Evolutionary conservation across 2,797 vertebrate genomes (phyloP).

Genomic region (Diplodus sargus): DNA sequence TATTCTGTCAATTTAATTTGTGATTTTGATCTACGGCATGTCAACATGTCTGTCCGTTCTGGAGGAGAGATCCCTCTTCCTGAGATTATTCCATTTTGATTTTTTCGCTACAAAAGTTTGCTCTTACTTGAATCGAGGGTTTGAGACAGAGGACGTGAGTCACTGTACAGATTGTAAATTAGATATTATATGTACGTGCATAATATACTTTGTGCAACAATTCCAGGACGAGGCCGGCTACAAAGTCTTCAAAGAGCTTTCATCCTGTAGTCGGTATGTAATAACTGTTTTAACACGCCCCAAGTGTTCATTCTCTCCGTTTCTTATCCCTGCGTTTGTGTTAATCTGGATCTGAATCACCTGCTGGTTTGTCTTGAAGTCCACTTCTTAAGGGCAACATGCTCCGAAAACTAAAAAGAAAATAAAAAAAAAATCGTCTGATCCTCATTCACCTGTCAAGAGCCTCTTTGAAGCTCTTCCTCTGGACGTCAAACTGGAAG

Average conservation of each 20-base stretch:
- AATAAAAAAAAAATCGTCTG: slow-evolving; percentile 30
- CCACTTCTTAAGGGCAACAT: slow-evolving; percentile 26
- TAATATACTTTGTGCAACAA: not conserved
- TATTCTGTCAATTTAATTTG: too few relatives aligned
- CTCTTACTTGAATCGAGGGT: too few relatives aligned
- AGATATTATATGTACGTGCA: too few relatives aligned
- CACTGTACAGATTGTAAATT: too few relatives aligned
- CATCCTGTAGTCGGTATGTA: slow-evolving; percentile 1
- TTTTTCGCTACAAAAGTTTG: too few relatives aligned
- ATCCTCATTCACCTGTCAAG: slow-evolving; percentile 90
- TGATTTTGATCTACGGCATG: too few relatives aligned
- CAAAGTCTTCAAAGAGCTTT: not conserved
- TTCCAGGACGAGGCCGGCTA: not conserved
- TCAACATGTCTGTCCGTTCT: too few relatives aligned
- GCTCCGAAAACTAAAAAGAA: slow-evolving; percentile 14
- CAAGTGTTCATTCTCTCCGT: not conserved
- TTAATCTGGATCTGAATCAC: slow-evolving; percentile 44
- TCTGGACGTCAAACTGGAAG: slow-evolving; percentile 97
- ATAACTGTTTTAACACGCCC: slow-evolving; percentile 3
- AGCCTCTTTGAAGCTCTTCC: slow-evolving; percentile 95
- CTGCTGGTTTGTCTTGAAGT: slow-evolving; percentile 23
- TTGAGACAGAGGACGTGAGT: too few relatives aligned
- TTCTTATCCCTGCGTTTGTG: slow-evolving; percentile 16
- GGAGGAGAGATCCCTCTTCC: too few relatives aligned
- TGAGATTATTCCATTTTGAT: too few relatives aligned